Conservation (phyloP, 2,113 vertebrate species). For the Trematomus loennbergii region DNA sequence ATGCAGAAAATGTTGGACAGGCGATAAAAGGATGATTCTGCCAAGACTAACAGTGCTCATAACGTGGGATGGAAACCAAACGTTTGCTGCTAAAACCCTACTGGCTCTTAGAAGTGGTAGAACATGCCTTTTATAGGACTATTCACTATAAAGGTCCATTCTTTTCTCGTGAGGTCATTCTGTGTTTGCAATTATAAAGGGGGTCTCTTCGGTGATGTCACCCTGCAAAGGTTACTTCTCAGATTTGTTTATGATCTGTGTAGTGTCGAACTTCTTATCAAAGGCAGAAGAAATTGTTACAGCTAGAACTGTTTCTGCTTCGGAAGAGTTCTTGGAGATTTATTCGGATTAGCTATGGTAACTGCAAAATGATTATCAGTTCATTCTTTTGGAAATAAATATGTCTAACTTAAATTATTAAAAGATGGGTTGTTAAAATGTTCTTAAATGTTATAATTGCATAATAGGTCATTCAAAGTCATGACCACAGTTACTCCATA, state of each 20-base stretch:
- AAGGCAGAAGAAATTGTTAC: conserved; percentile 13
- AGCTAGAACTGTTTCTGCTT: conserved; percentile 17
- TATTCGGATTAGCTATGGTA: neutral
- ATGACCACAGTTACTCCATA: conserved; percentile 15
- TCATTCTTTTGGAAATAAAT: conserved; percentile 1
- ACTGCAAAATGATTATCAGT: neutral
- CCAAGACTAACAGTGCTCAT: conserved; percentile 60
- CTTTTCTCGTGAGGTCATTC: conserved; percentile 58
- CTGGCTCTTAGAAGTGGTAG: conserved; percentile 62
- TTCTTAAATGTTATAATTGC: conserved; percentile 7
- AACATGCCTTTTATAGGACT: conserved; percentile 49
- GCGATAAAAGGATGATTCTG: conserved; percentile 50
- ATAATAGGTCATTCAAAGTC: conserved; percentile 36
- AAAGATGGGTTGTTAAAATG: neutral
- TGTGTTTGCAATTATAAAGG: conserved; percentile 54
- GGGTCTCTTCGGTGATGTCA: conserved; percentile 59
- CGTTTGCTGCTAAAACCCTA: conserved; percentile 26
- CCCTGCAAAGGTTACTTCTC: conserved; percentile 24
- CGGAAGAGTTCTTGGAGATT: neutral
- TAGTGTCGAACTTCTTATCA: conserved; percentile 34
- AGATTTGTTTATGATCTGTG: conserved; percentile 43
- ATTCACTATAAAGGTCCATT: conserved; percentile 33
- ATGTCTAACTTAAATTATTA: conserved; percentile 11
- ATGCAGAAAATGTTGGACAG: conserved; percentile 53
- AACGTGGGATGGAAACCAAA: conserved; percentile 38